Base-by-base conservation (phyloP, 2,797 vertebrate species). In the Gymnoscopelus microlampas region DNA sequence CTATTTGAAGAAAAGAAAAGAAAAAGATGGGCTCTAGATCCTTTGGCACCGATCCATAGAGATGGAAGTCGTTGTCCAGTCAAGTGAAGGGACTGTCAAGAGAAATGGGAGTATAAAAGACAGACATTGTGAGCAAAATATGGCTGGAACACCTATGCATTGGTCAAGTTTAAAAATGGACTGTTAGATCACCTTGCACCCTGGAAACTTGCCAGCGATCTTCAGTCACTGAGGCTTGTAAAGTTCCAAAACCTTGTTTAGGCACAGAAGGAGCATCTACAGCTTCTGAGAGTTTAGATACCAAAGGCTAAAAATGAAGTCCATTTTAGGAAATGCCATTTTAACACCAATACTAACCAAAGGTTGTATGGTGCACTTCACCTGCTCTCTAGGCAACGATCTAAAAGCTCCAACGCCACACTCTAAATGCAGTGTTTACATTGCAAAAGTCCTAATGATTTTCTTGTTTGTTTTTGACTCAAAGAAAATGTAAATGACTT, bases 291-390 rank as follows among this genome's bases (percentile, higher is more conserved):
- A 48, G 82, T 80, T 84, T 71, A 82, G 87, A 88, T 91, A 93
- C 90, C 90, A 92, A 89, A 92, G 88, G 89, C 70, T 76, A 71
- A 78, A 87, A 85, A 44, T 44, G 76, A 88, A 89, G 82, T 83
- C 76, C 69, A 63, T 83, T 73, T 76, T 68, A 85, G 78, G 74
- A 44, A 44, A 87, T 75, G 85, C 85, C 66, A 74, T 80, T 44
- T 44, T 82, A 82, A 89, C 80, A 83, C 78, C 90, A 61, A 62
- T 87, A 87, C 87, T 91, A 89, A 92, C 90, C 87, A 86, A 84
- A 87, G 87, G 89, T 90, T 88, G 81, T 86, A 74, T 74, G 88
- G 90, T 82, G 81, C 79, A 70, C 75, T 83, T 86, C 75, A 70
- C 77, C 44, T 60, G 81, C 83, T 79, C 74, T 51, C 71, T 77